A percentile compares a stretch with the other conserved stretches of the same genome.
These are phyloP conservation scores for Octopus sinensis DNA, from an alignment of 1,140 invertebrate genomes.

Conservation along the genomic window DNA sequence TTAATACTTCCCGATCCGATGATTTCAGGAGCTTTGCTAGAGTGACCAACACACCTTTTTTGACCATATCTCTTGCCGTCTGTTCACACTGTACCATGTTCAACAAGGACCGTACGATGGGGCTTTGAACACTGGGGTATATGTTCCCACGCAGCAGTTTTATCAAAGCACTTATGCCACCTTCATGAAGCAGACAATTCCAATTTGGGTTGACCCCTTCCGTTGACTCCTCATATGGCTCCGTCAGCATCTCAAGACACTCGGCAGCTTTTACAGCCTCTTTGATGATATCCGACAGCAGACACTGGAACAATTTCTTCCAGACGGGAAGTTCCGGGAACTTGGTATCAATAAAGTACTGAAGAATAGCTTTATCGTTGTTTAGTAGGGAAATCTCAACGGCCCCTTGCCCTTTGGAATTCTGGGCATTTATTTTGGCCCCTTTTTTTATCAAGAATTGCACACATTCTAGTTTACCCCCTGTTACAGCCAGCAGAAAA, in stretches of 20 bases:
- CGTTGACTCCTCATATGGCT: constrained; percentile 24
- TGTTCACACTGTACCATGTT: constrained; percentile 46
- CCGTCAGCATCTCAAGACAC: constrained; percentile 48
- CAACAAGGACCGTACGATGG: constrained; percentile 42
- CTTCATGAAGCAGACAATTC: constrained; percentile 38
- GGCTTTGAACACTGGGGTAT: constrained; percentile 43
- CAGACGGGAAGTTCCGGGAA: constrained; percentile 50
- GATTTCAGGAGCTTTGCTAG: constrained; percentile 48
- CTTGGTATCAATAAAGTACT: constrained; percentile 46
- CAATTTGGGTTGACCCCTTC: constrained; percentile 42
- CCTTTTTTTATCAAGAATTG: constrained; percentile 40
- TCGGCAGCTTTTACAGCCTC: constrained; percentile 48
- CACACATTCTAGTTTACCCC: constrained; percentile 48
- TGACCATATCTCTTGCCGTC: constrained; percentile 46
- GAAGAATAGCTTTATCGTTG: constrained; percentile 42
- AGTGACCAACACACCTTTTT: constrained; percentile 42
- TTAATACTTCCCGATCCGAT: constrained; percentile 31
- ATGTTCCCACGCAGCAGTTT: constrained; percentile 45
- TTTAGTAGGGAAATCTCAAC: constrained; percentile 52
- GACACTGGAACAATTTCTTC: constrained; percentile 49
- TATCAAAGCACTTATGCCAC: constrained; percentile 39
- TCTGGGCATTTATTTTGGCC: constrained; percentile 43
- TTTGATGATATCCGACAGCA: constrained; percentile 49
- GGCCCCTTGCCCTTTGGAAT: constrained; percentile 50
- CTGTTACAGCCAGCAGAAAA: constrained; percentile 50